Base-by-base conservation (phyloP, 1,140 invertebrate genomes). In the Sminthurinus signatus region DNA sequence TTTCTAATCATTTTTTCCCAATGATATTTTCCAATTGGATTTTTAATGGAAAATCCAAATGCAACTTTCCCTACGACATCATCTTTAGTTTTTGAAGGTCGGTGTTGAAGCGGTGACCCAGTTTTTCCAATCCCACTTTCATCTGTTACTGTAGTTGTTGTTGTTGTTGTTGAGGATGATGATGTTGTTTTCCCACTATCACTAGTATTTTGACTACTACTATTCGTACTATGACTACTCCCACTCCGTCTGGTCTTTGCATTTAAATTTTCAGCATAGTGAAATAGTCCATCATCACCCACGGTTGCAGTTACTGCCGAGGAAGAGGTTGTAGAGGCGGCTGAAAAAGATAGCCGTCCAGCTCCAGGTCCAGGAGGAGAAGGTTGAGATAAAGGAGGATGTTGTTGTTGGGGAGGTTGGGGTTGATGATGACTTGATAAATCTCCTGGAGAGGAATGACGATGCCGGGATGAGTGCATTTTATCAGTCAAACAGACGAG, bases 1-100 rank as follows among this genome's bases (percentile, higher is more conserved):
- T 44, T 57, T 42, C 56, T 19, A 14, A 72, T 54, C 70, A 72
- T 72, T 62, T 69, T 67, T 48, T 72, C 70, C 70, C 70, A 72
- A 54, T 72, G 70, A 32, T 61, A 62, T 52, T 64, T 69, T 2
- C 64, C 58, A 57, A 61, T 62, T n/a, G 67, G 64, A 58, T 69
- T 69, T 56, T 65, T 69, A 25, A 72, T 57, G 15, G 63, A 51
- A 50, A 56, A 72, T 4, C 70, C 70, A 62, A 72, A 69, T 19
- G 70, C 70, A 17, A 72, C 67, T 55, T 72, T 72, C 43, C 70
- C 70, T 5, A 72, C 70, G 12, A 69, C 70, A 23, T 62, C 29
- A 55, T 72, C 70, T 43, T 68, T 72, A 2, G 52, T 50, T 55
- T 43, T 69, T 23, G 62, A 58, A 15, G 55, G 51, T 39, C 42